phyloP scores from a whole-genome alignment of 2,113 vertebrate species.

The Hystrix cristata region DNA sequence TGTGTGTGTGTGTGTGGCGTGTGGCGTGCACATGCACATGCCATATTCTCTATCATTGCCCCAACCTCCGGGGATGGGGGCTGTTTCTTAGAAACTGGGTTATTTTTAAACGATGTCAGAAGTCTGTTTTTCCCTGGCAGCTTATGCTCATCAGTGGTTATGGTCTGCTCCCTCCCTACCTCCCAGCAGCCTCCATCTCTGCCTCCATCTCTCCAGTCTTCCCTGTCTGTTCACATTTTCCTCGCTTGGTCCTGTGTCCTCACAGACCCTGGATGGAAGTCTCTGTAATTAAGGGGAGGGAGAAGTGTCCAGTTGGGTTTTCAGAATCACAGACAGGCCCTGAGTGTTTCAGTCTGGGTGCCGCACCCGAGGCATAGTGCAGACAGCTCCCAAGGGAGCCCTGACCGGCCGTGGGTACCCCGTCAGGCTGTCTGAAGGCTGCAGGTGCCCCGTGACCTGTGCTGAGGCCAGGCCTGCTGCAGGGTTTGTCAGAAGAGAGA shows the following conservation, averaged over 20 bases:
- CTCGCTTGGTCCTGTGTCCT: background rate
- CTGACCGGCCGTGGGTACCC: background rate
- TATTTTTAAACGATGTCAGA: background rate
- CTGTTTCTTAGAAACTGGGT: background rate
- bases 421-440: background rate
- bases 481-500: background rate
- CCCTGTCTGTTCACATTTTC: background rate
- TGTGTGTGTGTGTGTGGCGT: background rate
- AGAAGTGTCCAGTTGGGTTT: background rate
- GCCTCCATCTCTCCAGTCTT: background rate
- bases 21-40: background rate
- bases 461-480: background rate
- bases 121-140: background rate
- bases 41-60: background rate
- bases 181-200: background rate
- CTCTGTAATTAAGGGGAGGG: background rate
- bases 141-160: background rate
- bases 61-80: background rate
- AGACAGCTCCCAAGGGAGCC: background rate
- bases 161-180: background rate
- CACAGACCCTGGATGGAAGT: background rate
- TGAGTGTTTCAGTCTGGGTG: background rate
- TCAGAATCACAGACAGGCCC: conserved; percentile 1
- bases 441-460: background rate
- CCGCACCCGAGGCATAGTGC: background rate